Conservation (phyloP, 2,888 invertebrate genomes). For the Tetheella fluctuosa region DNA sequence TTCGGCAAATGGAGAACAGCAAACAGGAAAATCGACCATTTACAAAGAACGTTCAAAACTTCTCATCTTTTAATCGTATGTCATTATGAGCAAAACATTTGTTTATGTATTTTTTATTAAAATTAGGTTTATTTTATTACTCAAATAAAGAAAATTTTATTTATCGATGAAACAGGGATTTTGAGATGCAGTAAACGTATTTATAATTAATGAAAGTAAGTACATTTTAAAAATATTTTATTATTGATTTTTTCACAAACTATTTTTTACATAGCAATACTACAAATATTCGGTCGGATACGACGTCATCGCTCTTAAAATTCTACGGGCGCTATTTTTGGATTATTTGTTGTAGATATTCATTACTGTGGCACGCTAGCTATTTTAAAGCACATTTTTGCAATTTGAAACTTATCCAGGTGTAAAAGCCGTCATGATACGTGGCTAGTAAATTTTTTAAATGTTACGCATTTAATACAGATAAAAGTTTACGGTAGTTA, state of each 20-base stretch:
- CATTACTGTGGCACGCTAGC: conserved; percentile 64
- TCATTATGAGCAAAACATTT: conserved; percentile 30
- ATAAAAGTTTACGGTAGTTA: too few species aligned
- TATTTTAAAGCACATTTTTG: conserved; percentile 81
- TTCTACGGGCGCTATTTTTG: conserved; percentile 79
- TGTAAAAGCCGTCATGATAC: conserved; percentile 28
- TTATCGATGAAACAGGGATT: neutral
- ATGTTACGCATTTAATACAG: neutral
- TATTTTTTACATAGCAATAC: conserved; percentile 50
- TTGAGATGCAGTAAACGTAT: neutral
- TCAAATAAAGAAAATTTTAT: neutral
- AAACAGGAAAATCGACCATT: conserved; percentile 84
- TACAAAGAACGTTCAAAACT: conserved; percentile 68
- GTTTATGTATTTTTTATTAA: conserved; percentile 11
- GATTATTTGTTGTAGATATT: conserved; percentile 64
- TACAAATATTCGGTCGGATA: conserved; percentile 62
- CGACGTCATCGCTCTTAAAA: conserved; percentile 56
- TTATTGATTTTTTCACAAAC: conserved; percentile 14
- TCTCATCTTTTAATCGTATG: conserved; percentile 31
- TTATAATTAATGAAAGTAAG: neutral
- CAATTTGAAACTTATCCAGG: conserved; percentile 78
- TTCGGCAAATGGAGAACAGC: conserved; percentile 78
- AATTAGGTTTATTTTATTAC: neutral
- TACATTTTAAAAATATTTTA: neutral
- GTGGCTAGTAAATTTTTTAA: conserved; percentile 8